Evolutionary conservation across 53 echinoderm and acorn worm species (phyloP), one percentile per base, ranked within the genome.

Genomic region (Hippasteria phrygiana): DNA sequence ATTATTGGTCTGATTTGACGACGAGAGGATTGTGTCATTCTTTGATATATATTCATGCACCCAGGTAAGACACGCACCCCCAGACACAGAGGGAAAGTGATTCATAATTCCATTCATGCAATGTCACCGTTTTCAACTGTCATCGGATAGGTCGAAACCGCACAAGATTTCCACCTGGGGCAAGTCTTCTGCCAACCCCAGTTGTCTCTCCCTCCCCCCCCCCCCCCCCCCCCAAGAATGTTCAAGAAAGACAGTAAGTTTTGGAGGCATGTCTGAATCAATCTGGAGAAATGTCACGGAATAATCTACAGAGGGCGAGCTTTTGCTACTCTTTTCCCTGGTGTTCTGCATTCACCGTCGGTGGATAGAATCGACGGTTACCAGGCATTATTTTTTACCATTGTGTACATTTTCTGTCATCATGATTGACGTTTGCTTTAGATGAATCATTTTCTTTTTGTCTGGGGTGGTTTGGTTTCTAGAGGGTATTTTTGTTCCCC

Each of bases 121-220:
- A 35, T 67, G 69, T 67, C 69, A 67, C 69, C 13, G 69, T 36
- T 8, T 11, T 67, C 11, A 26, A 33, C 69, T 67, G 69, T 67
- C 69, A 67, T 67, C 69, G 37, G 12, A 3, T 0, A 3, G 59
- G 20, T 7, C 26, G 26, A 59, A 56, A 56, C 10, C 55, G 26
- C 7, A 59, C 16, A 14, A 59, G 59, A 24, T 11, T 45, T 45
- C 46, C 26, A 24, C 26, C 22, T 8, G 26, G n/a, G n/a, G 59
- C n/a, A 4, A 59, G 6, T 17, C n/a, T 4, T 59, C 26, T 24
- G 59, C 26, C 17, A n/a, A n/a, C 20, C 59, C 8, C n/a, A n/a
- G n/a, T n/a, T n/a, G n/a, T n/a, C n/a, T n/a, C n/a, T n/a, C n/a
- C 46, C 5, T 45, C 46, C 11, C 11, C 46, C 46, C 11, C 5